A percentile compares a stretch with the other conserved stretches of the same genome.
phyloP scores from a whole-genome alignment of 1,140 invertebrate genomes.

The Cephus cinctus region DNA sequence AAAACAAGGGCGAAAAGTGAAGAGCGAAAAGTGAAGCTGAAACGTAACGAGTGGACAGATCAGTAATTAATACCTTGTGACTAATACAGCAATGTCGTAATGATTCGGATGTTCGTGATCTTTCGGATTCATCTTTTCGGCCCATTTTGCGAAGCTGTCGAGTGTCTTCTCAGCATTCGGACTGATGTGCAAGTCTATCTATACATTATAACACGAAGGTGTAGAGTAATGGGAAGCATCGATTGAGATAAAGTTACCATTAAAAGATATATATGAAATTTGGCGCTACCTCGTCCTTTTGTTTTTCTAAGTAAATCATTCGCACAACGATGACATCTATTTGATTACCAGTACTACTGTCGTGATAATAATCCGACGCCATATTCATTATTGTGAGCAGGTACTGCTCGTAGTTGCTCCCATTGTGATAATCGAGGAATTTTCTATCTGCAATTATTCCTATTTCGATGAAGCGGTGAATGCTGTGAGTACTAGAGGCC shows the following conservation, averaged over 20 bases:
- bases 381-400: constrained; percentile 74
- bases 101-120: constrained; percentile 69
- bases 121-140: constrained; percentile 64
- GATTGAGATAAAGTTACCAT: background rate
- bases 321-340: constrained; percentile 68
- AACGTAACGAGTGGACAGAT: constrained; percentile 9
- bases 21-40: background rate
- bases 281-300: constrained; percentile 55
- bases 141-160: constrained; percentile 69
- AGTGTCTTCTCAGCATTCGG: constrained; percentile 64
- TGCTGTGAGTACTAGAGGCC: constrained; percentile 32
- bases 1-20: background rate
- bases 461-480: constrained; percentile 62
- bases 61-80: constrained; percentile 63
- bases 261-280: background rate
- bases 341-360: constrained; percentile 65
- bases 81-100: constrained; percentile 71
- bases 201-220: no score
- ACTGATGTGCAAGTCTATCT: constrained; percentile 58
- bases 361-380: constrained; percentile 67
- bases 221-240: no score
- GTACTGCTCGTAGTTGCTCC: constrained; percentile 65
- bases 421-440: constrained; percentile 65
- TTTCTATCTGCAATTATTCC: constrained; percentile 66
- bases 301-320: constrained; percentile 58